These are phyloP conservation scores for Merops nubicus DNA, from an alignment of 2,113 vertebrate genomes.

Conservation along the genomic window DNA sequence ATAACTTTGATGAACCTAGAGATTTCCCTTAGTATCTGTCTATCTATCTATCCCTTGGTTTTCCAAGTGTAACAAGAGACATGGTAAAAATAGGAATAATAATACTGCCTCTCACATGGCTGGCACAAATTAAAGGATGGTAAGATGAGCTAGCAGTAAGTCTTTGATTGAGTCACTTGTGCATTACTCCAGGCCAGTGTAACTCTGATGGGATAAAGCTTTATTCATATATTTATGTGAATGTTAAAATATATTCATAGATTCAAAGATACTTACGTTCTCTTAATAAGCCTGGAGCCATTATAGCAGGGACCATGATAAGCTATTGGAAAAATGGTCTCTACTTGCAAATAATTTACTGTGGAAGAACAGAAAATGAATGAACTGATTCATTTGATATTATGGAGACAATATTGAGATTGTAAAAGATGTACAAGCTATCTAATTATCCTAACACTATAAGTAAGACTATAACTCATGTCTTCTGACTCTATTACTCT, in stretches of 20 bases:
- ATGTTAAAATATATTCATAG: not conserved
- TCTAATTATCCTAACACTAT: not conserved
- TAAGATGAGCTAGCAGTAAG: not conserved
- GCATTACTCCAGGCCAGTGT: not conserved
- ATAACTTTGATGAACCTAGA: not conserved
- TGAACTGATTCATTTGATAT: not conserved
- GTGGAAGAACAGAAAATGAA: not conserved
- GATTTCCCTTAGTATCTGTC: not conserved
- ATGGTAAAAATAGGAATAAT: not conserved
- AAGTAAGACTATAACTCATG: not conserved
- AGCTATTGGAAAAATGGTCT: slow-evolving; percentile 3
- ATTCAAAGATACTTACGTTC: not conserved
- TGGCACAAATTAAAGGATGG: not conserved
- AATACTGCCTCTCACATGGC: not conserved
- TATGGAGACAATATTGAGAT: not conserved
- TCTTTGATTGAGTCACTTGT: not conserved
- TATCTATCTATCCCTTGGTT: not conserved
- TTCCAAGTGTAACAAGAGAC: not conserved
- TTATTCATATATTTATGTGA: slow-evolving; percentile 2
- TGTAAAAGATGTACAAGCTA: not conserved
- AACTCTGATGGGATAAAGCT: not conserved
- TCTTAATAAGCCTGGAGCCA: not conserved
- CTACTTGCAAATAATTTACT: not conserved
- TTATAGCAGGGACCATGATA: not conserved
- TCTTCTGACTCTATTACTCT: not conserved